Base-by-base conservation (phyloP, 2,113 vertebrate species). In the Gymnarchus niloticus region DNA sequence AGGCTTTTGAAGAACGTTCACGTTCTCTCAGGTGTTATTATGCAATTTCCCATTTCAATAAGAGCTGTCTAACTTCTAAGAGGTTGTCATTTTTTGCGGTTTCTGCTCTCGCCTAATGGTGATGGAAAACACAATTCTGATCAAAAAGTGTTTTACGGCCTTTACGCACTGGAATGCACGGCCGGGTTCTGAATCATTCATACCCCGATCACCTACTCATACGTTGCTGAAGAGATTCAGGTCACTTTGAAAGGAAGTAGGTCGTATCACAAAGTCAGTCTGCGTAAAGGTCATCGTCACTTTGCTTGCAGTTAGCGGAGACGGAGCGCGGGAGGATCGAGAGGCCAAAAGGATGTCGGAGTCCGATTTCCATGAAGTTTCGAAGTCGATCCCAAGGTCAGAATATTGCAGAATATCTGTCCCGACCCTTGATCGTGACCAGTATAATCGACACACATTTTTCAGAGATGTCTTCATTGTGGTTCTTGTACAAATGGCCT, bases 371-470 rank as follows among this genome's bases (percentile, higher is more conserved):
- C 76, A 90, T 94, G 90, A 98, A 98, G 89, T 95, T 96, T 88
- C 93, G 94, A 91, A 96, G 95, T 87, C 92, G 95, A 41, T 95
- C 96, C 2, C 97, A 97, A 93, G 97, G 97, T 98, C 87, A 87
- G 92, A 87, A 19, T 80, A 80, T 0, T 78, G 17, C 8, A 78
- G 7, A 78, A n/a, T 37, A 9, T n/a, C 8, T 78, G 37, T 80
- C 9, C 46, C 8, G 6, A 46, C 76, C 48, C 1, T 21, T 41
- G 65, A 73, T n/a, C n/a, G n/a, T n/a, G n/a, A n/a, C n/a, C n/a
- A n/a, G n/a, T n/a, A n/a, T n/a, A n/a, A n/a, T n/a, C n/a, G n/a
- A n/a, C n/a, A n/a, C n/a, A n/a, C n/a, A 6, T 69, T 69, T 69
- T 19, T 37, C 61, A 33, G 61, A 69, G 28, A 69, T 69, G 61